Evolutionary conservation across 2,113 vertebrate species (phyloP), one percentile per base, ranked within the genome.

Genomic region (Phoxinus phoxinus): DNA sequence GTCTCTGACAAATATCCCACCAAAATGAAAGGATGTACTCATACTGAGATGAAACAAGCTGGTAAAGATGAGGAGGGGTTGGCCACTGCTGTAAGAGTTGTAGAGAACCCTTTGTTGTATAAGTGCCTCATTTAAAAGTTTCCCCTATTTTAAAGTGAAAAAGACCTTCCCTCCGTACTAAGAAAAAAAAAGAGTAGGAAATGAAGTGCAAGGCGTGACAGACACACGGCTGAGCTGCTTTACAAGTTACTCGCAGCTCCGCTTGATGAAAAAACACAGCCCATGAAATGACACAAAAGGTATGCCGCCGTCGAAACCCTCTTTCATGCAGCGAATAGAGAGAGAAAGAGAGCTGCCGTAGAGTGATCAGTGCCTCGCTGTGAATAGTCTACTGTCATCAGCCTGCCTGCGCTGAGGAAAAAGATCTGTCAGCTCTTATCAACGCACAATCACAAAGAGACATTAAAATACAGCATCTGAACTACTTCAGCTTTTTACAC

Each of bases 111-210:
- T 88, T 87, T 88, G 81, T 87, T 84, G 84, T 85, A 37, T 85
- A 89, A 90, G 77, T 65, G 81, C 83, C 83, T 89, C 86, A 88
- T 89, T 85, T 88, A 89, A 88, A 90, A 89, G 90, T 86, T 86
- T 84, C 81, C 86, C 35, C 79, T 23, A 51, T 81, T 81, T 78
- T 75, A 17, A 82, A 87, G 84, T 81, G 61, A 85, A 75, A 84
- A 75, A 86, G 73, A 77, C 69, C 77, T 48, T 53, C 61, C 88
- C 48, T 85, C 73, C 10, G n/a, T 17, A 75, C 76, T 15, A 59
- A 81, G 44, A 46, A 44, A 72, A 75, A 85, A 75, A 46, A 56
- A 82, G 30, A 51, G 15, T 32, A 9, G 23, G 48, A 73, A 83
- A 79, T 77, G 82, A 48, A 69, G 11, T 10, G 30, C 30, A 65